Evolutionary conservation across 2,113 vertebrate species (phyloP).

Genomic region (Cairina moschata): DNA sequence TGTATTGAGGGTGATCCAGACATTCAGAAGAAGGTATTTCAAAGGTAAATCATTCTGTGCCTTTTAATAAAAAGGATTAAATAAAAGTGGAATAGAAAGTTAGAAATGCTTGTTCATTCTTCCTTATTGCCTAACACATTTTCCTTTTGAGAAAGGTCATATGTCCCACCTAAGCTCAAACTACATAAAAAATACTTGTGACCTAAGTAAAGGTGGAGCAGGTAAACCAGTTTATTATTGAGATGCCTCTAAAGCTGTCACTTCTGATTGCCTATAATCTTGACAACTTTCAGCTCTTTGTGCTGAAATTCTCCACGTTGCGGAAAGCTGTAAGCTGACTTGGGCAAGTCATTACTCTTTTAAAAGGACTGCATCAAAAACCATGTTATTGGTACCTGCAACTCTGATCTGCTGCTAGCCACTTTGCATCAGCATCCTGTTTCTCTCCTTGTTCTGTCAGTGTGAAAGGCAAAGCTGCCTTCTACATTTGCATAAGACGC

Average conservation of each 20-base stretch:
- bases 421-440: not conserved
- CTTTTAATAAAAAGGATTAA: slow-evolving; percentile 13
- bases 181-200: not conserved
- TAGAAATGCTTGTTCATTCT: not conserved
- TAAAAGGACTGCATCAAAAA: not conserved
- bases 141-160: not conserved
- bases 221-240: not conserved
- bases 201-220: not conserved
- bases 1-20: not conserved
- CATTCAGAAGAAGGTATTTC: not conserved
- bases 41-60: not conserved
- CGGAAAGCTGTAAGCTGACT: not conserved
- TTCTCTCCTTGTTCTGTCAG: not conserved
- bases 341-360: not conserved
- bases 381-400: not conserved
- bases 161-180: not conserved
- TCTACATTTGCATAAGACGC: not conserved
- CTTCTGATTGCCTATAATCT: not conserved
- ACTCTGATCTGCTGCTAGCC: not conserved
- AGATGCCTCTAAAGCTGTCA: not conserved
- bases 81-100: not conserved
- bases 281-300: not conserved
- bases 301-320: not conserved
- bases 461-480: not conserved
- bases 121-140: not conserved